Evolutionary conservation across 35 echinoderm and acorn worm genomes (phyloP).

Genomic region (Holothuria glaberrima): DNA sequence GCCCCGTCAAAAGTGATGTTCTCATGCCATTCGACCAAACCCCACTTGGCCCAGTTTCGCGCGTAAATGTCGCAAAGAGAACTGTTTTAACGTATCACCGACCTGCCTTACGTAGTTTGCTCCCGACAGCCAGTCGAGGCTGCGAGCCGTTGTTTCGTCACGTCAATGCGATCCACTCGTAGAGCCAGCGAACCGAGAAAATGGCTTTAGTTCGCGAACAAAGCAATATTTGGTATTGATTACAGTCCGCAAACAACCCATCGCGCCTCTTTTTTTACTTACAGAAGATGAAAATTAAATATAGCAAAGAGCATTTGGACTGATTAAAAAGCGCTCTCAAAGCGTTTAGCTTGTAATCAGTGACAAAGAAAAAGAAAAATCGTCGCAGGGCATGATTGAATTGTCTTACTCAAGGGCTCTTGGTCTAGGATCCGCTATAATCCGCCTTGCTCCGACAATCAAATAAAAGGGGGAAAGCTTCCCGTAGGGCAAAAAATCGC

Average conservation of each 20-base stretch:
- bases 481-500: too few relatives aligned
- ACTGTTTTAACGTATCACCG: background rate
- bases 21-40: constrained; percentile 37
- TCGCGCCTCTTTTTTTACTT: constrained; percentile 42
- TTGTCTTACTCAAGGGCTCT: constrained; percentile 45
- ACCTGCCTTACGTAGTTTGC: background rate
- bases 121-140: background rate
- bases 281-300: constrained; percentile 49
- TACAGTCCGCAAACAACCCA: constrained; percentile 36
- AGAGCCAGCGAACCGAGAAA: constrained; percentile 40
- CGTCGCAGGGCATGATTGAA: constrained; percentile 15
- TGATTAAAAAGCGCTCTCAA: constrained; percentile 53
- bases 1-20: constrained; percentile 43
- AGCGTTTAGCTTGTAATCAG: constrained; percentile 50
- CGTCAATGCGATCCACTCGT: constrained; percentile 40
- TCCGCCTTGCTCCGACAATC: constrained; percentile 32
- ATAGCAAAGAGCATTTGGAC: constrained; percentile 52
- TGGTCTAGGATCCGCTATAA: constrained; percentile 10
- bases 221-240: constrained; percentile 43
- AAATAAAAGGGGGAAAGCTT: constrained; percentile 14
- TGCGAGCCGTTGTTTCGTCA: background rate
- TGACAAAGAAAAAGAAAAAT: background rate
- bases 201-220: constrained; percentile 35
- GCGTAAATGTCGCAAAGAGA: background rate
- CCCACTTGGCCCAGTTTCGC: constrained; percentile 48